These are phyloP conservation scores for Danio choprae DNA, from an alignment of 2,797 vertebrate species.

Conservation along the genomic window DNA sequence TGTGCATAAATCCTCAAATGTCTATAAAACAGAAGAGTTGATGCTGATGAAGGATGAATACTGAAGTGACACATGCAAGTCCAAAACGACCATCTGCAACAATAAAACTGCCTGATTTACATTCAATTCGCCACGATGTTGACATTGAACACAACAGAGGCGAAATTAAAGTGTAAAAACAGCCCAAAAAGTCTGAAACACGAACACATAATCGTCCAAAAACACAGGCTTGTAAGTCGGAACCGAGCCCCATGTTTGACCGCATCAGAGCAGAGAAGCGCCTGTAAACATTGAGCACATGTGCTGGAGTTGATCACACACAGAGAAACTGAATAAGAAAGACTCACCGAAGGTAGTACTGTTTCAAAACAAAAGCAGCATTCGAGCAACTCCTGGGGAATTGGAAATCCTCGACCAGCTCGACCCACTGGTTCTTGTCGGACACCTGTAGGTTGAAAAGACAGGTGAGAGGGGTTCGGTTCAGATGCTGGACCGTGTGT, in stretches of 20 bases:
- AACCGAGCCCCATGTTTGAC: constrained; percentile 12
- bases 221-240: neutral
- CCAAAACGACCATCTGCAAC: too few relatives aligned
- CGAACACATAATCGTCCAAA: neutral
- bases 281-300: constrained; percentile 83
- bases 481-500: constrained; percentile 20
- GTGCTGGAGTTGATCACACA: constrained; percentile 65
- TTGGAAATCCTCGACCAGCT: constrained; percentile 97
- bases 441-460: constrained; percentile 88
- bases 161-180: neutral
- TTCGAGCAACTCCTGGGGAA: constrained; percentile 99
- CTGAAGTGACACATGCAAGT: neutral
- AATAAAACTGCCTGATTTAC: neutral
- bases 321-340: constrained; percentile 52
- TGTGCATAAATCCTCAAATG: neutral
- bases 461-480: constrained; percentile 38
- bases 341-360: constrained; percentile 99
- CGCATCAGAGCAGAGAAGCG: constrained; percentile 61
- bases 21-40: neutral
- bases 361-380: constrained; percentile 99
- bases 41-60: neutral
- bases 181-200: neutral
- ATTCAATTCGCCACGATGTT: too few relatives aligned
- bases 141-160: neutral
- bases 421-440: constrained; percentile 98